Base-by-base conservation (phyloP, 2,888 invertebrate genomes). In the Dascillus cervinus region DNA sequence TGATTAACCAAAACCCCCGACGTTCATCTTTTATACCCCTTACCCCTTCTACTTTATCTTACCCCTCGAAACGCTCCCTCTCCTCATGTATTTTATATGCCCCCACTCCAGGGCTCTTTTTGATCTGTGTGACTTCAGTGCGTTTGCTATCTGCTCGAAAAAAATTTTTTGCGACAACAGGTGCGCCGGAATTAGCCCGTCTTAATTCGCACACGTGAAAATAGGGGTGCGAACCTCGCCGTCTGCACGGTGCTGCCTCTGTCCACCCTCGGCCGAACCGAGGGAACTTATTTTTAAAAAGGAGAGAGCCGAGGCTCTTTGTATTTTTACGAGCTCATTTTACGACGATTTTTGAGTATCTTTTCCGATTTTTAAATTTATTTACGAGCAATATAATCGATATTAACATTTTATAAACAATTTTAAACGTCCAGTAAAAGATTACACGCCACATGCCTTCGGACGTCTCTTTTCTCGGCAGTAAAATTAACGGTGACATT, bases 1-100 rank as follows among this genome's bases (percentile, higher is more conserved):
- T 51, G 47, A 49, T 48, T 49, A 47, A 39, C 39, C 37, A 39
- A 39, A 34, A 43, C 39, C 43, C 43, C 44, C 44, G 43, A 44
- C 44, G 44, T 46, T 44, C 47, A 46, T 49, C 50, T 46, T 46
- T 48, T 46, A 40, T 43, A 47, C 45, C 46, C 47, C 45, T 50
- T 42, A 48, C 46, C 47, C 48, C 45, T 50, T 44, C 47, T 42
- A 44, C 42, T 35, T 35, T 35, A 42, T 46, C 46, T 49, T 43
- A 44, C 44, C 40, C 44, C 42, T 39, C 25, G 17, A 29, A 28
- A 37, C 39, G 24, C 42, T 42, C 20, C 37, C 26, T n/a, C n/a
- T n/a, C 26, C 29, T 20, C 36, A 35, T 34, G 37, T 41, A 33
- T 41, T 41, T 41, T 39, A 38, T 41, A 32, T 36, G 6, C 24